Percentiles rank a stretch among this genome's conserved stretches.
phyloP scores from a whole-genome alignment of 2,797 vertebrate genomes.

The Peromyscus nudipes region DNA sequence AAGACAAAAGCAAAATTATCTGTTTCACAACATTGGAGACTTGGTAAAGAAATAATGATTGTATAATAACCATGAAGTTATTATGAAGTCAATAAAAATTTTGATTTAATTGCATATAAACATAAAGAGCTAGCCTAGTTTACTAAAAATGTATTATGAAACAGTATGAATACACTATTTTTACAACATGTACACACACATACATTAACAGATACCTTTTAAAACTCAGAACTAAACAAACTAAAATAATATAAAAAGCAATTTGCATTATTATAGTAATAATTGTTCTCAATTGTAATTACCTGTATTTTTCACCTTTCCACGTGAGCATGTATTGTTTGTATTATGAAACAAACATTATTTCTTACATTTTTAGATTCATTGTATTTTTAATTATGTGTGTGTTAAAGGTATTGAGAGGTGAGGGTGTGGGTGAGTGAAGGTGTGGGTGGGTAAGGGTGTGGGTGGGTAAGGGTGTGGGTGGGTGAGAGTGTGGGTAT shows the following conservation, averaged over 20 bases:
- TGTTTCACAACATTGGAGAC: not conserved
- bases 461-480: too few relatives aligned
- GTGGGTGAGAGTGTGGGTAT: not conserved
- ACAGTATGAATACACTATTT: not conserved
- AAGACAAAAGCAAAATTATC: not conserved
- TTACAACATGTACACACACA: constrained; percentile 16
- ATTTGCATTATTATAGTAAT: not conserved
- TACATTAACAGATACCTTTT: not conserved
- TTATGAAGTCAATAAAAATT: constrained; percentile 11
- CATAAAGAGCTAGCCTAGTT: not conserved
- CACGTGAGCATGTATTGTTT: constrained; percentile 13
- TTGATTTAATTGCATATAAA: constrained; percentile 7
- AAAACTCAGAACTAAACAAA: not conserved
- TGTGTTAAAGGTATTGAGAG: not conserved
- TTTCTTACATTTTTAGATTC: not conserved
- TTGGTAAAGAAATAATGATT: constrained; percentile 4
- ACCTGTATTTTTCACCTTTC: not conserved
- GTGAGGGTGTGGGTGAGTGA: not conserved
- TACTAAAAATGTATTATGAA: constrained; percentile 11
- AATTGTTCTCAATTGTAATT: not conserved
- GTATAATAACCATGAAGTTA: not conserved
- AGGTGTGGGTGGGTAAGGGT: not conserved
- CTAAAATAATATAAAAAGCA: constrained; percentile 36
- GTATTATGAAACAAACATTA: constrained; percentile 15
- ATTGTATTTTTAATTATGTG: not conserved